Conservation (phyloP, 2,888 invertebrate species). For the Zeuzera pyrina region DNA sequence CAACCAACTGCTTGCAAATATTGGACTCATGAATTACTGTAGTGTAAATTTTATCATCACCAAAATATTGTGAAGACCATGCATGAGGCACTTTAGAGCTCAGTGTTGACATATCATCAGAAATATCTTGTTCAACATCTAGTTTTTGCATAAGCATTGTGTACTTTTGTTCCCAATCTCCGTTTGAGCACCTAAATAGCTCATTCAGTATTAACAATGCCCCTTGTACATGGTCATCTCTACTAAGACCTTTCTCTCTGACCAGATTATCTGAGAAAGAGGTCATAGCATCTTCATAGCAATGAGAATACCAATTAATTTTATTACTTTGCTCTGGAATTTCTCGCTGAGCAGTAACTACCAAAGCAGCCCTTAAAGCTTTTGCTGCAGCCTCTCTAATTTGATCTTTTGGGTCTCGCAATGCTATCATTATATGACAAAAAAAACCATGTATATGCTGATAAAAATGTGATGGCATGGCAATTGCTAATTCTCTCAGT, state of each 20-base stretch:
- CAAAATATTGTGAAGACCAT: constrained; percentile 38
- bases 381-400: constrained; percentile 94
- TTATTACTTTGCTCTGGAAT: constrained; percentile 90
- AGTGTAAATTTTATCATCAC: constrained; percentile 46
- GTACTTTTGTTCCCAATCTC: constrained; percentile 88
- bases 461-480: constrained; percentile 98
- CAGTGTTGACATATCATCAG: constrained; percentile 67
- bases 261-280: constrained; percentile 78
- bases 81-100: constrained; percentile 57
- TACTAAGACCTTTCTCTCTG: constrained; percentile 77
- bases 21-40: constrained; percentile 80
- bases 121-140: constrained; percentile 54
- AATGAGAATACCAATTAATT: constrained; percentile 92
- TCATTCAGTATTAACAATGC: constrained; percentile 95
- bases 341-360: constrained; percentile 95
- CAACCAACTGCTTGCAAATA: constrained; percentile 87
- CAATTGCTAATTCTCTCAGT: constrained; percentile 91
- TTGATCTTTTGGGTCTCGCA: constrained; percentile 91
- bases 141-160: constrained; percentile 78
- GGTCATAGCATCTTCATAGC: constrained; percentile 89
- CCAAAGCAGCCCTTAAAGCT: constrained; percentile 92
- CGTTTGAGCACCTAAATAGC: constrained; percentile 90
- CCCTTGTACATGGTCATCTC: constrained; percentile 94
- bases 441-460: constrained; percentile 93
- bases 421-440: constrained; percentile 91